Conservation (phyloP, 2,888 invertebrate genomes). For the Bembecia ichneumoniformis region DNA sequence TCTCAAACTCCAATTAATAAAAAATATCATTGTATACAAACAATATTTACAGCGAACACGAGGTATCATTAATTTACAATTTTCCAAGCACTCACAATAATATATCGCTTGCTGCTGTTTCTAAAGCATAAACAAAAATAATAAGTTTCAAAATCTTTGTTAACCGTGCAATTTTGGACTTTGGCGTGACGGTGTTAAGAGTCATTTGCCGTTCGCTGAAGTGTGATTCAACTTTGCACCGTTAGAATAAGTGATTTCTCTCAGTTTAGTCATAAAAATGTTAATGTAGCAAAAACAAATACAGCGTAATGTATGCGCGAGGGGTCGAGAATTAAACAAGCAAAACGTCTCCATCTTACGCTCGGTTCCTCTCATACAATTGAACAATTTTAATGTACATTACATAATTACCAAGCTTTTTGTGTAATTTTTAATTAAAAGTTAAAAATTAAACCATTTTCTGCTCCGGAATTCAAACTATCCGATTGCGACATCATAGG, state of each 20-base stretch:
- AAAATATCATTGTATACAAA: neutral
- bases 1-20: too few species aligned
- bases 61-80: slow-evolving; percentile 8
- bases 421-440: too few species aligned
- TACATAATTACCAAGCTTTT: too few species aligned
- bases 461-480: too few species aligned
- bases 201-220: neutral
- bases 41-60: neutral
- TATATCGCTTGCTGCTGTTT: slow-evolving; percentile 8
- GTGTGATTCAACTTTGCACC: slow-evolving; percentile 1
- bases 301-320: slow-evolving; percentile 62
- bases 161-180: neutral
- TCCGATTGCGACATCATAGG: too few species aligned
- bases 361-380: slow-evolving; percentile 5
- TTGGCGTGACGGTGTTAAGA: neutral
- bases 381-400: too few species aligned
- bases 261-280: slow-evolving; percentile 70
- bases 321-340: slow-evolving; percentile 50
- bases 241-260: slow-evolving; percentile 58
- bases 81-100: slow-evolving; percentile 14
- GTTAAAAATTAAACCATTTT: too few species aligned
- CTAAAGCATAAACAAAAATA: neutral
- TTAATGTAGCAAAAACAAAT: slow-evolving; percentile 69
- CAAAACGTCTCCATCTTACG: slow-evolving; percentile 19
- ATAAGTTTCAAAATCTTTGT: neutral